Percentiles rank a stretch among this genome's conserved stretches.
Conservation (phyloP, 2,888 invertebrate species). For the Aporophyla nigra region DNA sequence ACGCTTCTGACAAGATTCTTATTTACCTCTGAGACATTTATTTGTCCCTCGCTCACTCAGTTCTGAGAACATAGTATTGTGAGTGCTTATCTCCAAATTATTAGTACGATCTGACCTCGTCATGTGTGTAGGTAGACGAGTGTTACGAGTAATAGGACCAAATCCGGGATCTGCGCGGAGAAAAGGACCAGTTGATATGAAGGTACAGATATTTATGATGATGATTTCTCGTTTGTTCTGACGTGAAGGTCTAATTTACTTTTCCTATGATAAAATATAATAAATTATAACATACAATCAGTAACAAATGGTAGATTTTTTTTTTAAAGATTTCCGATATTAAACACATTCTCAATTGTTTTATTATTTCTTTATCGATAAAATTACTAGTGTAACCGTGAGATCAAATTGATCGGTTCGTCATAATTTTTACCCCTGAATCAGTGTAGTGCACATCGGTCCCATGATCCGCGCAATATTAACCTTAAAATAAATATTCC, state of each 20-base stretch:
- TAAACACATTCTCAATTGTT: neutral
- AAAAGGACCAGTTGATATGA: slow-evolving; percentile 33
- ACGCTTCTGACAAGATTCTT: slow-evolving; percentile 20
- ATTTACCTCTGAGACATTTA: slow-evolving; percentile 39
- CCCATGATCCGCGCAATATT: neutral
- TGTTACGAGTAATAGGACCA: slow-evolving; percentile 41
- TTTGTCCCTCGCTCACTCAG: slow-evolving; percentile 11
- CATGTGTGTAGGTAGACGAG: slow-evolving; percentile 11
- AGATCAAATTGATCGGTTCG: neutral
- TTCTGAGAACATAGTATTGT: slow-evolving; percentile 31
- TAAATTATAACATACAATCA: neutral
- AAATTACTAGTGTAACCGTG: neutral
- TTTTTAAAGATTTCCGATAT: neutral
- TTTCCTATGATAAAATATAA: neutral
- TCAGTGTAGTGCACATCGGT: neutral
- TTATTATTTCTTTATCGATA: neutral
- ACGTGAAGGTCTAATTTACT: neutral
- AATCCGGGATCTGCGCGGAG: slow-evolving; percentile 48
- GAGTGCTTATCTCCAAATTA: slow-evolving; percentile 59
- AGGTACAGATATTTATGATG: slow-evolving; percentile 34
- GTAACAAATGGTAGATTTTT: neutral
- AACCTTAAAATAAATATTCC: slow-evolving; percentile 18
- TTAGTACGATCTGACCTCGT: slow-evolving; percentile 49
- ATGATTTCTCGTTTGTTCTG: slow-evolving; percentile 19
- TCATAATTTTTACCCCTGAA: neutral